Evolutionary conservation across 30 jellyfish, hydroid and myxozoan species (phyloP), one percentile per base, ranked within the genome.

Genomic region (Pelagia noctiluca): DNA sequence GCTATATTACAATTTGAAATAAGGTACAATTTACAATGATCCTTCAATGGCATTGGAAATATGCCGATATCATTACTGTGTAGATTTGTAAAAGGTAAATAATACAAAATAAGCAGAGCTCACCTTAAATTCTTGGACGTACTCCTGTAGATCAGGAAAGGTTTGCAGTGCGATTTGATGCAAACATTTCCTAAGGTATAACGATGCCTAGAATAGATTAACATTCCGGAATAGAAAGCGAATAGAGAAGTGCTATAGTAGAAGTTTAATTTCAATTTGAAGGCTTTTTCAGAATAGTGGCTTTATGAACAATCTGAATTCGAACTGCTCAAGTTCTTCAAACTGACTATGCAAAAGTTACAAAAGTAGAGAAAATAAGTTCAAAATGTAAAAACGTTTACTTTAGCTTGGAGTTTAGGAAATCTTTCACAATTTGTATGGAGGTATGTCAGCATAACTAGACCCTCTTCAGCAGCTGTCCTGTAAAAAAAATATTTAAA

Each of bases 391-490:
- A 70, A 34, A 12, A 22, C 0, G 31, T 29, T 25, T 3, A 90
- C 96, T 89, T 83, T 71, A 21, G 92, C 93, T 32, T 77, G 86
- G 5, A 60, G 69, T 16, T 30, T 35, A 16, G 97, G 95, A 34
- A 83, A 21, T 29, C 70, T 90, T 62, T 76, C 84, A 38, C 85
- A 30, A 50, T 48, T 25, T 3, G 77, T 37, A 29, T 35, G 63
- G 35, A 84, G 49, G n/a, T 69, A 54, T 29, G 88, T 48, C 49
- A 84, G 62, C 63, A 83, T 11, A 2, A 73, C 25, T 11, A 90
- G 61, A 19, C 88, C 85, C 49, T 77, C 92, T 66, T 77, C 93
- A 2, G 84, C 86, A n/a, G 72, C 73, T 16, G 31, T 29, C 1
- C 90, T 73, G 52, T 35, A 38, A 64, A 47, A 37, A 29, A 76